phyloP scores from a whole-genome alignment of 2,113 vertebrate genomes.

The Uria aalge region DNA sequence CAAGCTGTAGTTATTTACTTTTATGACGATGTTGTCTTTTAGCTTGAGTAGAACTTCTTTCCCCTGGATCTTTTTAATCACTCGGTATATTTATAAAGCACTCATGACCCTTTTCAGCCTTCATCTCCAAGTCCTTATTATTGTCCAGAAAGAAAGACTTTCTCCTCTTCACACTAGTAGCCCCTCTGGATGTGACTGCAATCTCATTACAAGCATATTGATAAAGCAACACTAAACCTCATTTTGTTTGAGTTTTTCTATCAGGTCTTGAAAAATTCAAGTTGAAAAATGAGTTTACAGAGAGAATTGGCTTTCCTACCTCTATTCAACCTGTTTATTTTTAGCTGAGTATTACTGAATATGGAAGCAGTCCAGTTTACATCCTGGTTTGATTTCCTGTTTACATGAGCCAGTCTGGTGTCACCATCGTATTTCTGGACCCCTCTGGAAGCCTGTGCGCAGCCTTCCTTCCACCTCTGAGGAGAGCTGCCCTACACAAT shows the following conservation, averaged over 20 bases:
- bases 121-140: not conserved
- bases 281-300: not conserved
- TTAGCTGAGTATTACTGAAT: constrained; percentile 62
- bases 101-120: not conserved
- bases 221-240: not conserved
- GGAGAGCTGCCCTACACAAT: constrained; percentile 30
- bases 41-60: not conserved
- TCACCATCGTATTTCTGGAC: constrained; percentile 46
- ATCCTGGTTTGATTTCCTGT: constrained; percentile 72
- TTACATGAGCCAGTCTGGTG: constrained; percentile 62
- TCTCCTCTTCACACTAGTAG: not conserved
- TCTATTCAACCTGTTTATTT: constrained; percentile 63
- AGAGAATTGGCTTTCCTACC: not conserved
- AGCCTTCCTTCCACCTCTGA: constrained; percentile 60
- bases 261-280: not conserved
- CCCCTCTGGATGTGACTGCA: not conserved
- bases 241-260: not conserved
- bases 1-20: not conserved
- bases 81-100: not conserved
- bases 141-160: not conserved
- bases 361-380: constrained; percentile 69
- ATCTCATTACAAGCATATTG: not conserved
- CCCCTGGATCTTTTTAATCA: not conserved
- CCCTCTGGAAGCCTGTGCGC: constrained; percentile 56
- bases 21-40: not conserved